A percentile compares a stretch with the other conserved stretches of the same genome.
These are phyloP conservation scores for Ophiodon elongatus DNA, from an alignment of 2,113 vertebrate genomes.

Conservation along the genomic window DNA sequence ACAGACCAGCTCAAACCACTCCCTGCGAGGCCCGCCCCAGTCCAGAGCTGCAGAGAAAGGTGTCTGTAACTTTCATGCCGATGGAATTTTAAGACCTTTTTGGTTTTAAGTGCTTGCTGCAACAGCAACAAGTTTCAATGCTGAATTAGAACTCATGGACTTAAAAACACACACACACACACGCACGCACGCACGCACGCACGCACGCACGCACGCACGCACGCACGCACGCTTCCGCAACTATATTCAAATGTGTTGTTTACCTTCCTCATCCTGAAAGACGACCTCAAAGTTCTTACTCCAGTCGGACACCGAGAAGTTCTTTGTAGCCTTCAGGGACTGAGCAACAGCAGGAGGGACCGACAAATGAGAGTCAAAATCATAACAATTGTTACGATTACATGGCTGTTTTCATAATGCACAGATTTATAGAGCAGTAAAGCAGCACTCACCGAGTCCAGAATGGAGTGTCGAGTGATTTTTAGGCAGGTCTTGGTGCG, in stretches of 20 bases:
- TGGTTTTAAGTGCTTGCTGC: background rate
- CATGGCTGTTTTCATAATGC: background rate
- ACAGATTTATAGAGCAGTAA: background rate
- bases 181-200: too few relatives aligned
- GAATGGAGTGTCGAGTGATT: constrained; percentile 90
- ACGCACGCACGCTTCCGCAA: background rate
- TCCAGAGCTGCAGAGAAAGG: constrained; percentile 88
- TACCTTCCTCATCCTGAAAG: constrained; percentile 99
- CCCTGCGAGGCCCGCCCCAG: constrained; percentile 97
- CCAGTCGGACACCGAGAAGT: constrained; percentile 99
- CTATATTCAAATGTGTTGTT: constrained; percentile 48
- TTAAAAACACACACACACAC: background rate
- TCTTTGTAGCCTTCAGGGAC: constrained; percentile 95
- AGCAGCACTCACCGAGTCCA: constrained; percentile 91
- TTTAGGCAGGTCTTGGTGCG: constrained; percentile 96
- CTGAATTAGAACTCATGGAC: background rate
- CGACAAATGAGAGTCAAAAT: background rate
- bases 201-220: background rate
- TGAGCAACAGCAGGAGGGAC: constrained; percentile 60
- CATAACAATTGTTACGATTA: background rate
- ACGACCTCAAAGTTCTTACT: constrained; percentile 98
- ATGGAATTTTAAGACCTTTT: background rate
- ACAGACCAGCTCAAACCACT: constrained; percentile 98
- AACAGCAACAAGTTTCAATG: background rate
- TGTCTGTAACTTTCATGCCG: background rate